These are phyloP conservation scores for Nannoperca obscura DNA, from an alignment of 2,797 vertebrate species.

Conservation along the genomic window DNA sequence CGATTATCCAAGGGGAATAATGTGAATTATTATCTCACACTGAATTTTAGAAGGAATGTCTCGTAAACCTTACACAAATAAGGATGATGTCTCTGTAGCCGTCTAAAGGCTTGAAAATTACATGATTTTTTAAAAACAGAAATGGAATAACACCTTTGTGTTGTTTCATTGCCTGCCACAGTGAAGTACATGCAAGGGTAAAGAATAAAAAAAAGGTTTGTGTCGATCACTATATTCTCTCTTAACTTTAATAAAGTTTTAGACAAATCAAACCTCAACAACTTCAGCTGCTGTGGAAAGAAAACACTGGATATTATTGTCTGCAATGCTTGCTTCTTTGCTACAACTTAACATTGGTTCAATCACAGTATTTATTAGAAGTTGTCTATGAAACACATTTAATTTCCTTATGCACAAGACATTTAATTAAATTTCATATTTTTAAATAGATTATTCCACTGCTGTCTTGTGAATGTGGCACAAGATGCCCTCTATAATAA, in stretches of 20 bases:
- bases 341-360: not conserved
- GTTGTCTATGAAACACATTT: not conserved
- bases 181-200: not conserved
- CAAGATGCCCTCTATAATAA: not conserved
- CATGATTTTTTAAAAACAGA: slow-evolving; percentile 6
- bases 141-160: slow-evolving; percentile 2
- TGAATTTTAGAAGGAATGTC: slow-evolving; percentile 2
- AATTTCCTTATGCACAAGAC: not conserved
- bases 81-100: not conserved
- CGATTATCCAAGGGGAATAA: not conserved
- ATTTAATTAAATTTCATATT: slow-evolving; percentile 8
- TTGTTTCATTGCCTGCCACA: not conserved
- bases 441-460: not conserved
- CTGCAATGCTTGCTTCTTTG: not conserved
- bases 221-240: not conserved
- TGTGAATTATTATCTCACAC: slow-evolving; percentile 19
- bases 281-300: slow-evolving; percentile 5
- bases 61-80: not conserved
- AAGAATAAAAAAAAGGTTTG: not conserved
- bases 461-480: not conserved
- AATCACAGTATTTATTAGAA: not conserved
- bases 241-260: slow-evolving; percentile 28
- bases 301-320: slow-evolving; percentile 2
- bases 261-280: slow-evolving; percentile 5
- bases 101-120: not conserved